Evolutionary conservation across 2,888 invertebrate species (phyloP).

Genomic region (Drosophila melanosoma): DNA sequence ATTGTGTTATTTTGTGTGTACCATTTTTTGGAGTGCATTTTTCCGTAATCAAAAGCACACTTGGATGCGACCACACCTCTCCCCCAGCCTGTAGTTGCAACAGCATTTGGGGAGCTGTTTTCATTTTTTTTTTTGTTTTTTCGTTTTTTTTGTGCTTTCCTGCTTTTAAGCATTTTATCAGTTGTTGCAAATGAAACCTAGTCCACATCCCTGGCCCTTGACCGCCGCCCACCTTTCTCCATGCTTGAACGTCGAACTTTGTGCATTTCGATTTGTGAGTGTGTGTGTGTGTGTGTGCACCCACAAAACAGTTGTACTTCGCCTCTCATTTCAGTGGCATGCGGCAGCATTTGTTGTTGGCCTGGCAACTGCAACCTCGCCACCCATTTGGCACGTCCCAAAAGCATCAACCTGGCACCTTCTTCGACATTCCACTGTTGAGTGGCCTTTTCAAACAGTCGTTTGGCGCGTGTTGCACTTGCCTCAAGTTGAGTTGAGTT

Average conservation of each 20-base stretch:
- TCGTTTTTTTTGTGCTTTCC: conserved; percentile 44
- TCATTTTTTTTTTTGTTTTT: conserved; percentile 22
- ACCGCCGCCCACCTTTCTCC: conserved; percentile 2
- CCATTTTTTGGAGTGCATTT: conserved; percentile 75
- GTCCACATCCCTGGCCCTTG: background rate
- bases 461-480: conserved; percentile 72
- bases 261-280: conserved; percentile 47
- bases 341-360: conserved; percentile 40
- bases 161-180: conserved; percentile 75
- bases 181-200: conserved; percentile 61
- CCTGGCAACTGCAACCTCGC: conserved; percentile 12
- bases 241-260: conserved; percentile 43
- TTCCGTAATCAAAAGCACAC: conserved; percentile 77
- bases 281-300: conserved; percentile 4
- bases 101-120: conserved; percentile 19
- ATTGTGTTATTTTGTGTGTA: conserved; percentile 32
- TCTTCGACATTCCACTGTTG: conserved; percentile 36
- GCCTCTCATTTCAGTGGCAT: conserved; percentile 43
- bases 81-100: background rate
- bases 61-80: conserved; percentile 40
- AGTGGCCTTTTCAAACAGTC: conserved; percentile 73
- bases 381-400: background rate
- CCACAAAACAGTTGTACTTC: conserved; percentile 26
- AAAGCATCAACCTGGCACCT: conserved; percentile 9
- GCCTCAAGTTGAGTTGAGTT: conserved; percentile 52